Evolutionary conservation across 2,888 invertebrate species (phyloP).

Genomic region (Limenitis camilla): DNA sequence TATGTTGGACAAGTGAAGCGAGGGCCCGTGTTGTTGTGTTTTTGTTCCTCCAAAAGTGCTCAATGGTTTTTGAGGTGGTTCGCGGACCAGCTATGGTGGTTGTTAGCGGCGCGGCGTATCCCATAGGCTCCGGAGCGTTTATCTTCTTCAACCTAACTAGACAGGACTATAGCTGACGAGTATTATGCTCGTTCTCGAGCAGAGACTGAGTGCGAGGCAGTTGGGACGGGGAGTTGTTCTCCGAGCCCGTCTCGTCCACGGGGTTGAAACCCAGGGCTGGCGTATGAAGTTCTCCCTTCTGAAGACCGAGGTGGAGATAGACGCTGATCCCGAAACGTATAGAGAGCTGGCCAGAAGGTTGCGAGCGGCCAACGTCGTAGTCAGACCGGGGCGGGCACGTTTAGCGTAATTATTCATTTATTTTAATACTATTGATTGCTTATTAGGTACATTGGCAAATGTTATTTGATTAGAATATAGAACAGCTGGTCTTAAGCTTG

Average conservation of each 20-base stretch:
- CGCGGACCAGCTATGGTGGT: slow-evolving; percentile 64
- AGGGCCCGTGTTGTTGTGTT: slow-evolving; percentile 24
- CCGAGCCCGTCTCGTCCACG: slow-evolving; percentile 57
- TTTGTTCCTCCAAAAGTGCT: slow-evolving; percentile 35
- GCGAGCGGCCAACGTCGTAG: slow-evolving; percentile 56
- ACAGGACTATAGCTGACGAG: slow-evolving; percentile 71
- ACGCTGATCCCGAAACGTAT: slow-evolving; percentile 60
- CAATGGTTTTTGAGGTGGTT: slow-evolving; percentile 61
- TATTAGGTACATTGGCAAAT: too few species aligned
- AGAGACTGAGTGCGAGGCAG: slow-evolving; percentile 61
- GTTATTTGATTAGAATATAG: too few species aligned
- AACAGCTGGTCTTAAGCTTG: too few species aligned
- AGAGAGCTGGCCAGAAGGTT: slow-evolving; percentile 52
- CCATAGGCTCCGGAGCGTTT: slow-evolving; percentile 60
- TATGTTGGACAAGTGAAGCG: slow-evolving; percentile 68
- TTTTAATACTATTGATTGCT: background rate
- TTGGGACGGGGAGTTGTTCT: slow-evolving; percentile 54
- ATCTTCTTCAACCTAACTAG: slow-evolving; percentile 66
- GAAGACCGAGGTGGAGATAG: slow-evolving; percentile 63
- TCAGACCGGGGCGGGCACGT: slow-evolving; percentile 47
- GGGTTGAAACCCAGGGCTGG: slow-evolving; percentile 63
- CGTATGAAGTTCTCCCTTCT: slow-evolving; percentile 63
- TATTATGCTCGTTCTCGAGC: slow-evolving; percentile 70
- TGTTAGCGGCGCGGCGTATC: slow-evolving; percentile 47
- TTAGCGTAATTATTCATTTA: slow-evolving; percentile 50